phyloP scores from a whole-genome alignment of 2,113 vertebrate species.

The Gallinago media region DNA sequence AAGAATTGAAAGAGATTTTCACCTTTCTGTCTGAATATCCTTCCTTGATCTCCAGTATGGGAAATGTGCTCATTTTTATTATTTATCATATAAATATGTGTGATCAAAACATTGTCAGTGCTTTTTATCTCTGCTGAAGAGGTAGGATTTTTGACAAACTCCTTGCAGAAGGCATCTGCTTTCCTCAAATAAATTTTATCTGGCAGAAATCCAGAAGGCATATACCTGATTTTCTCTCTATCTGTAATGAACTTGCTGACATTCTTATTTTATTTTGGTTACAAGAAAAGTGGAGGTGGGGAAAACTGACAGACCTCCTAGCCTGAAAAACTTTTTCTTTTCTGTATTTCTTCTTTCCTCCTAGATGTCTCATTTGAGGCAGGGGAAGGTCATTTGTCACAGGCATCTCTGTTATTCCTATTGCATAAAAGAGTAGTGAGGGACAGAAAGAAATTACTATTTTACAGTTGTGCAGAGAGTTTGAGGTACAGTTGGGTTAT shows the following conservation, averaged over 20 bases:
- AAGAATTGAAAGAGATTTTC: conserved; percentile 17
- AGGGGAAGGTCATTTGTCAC: not conserved
- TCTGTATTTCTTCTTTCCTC: not conserved
- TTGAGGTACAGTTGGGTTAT: not conserved
- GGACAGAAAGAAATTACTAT: not conserved
- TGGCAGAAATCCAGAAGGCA: conserved; percentile 29
- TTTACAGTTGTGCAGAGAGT: not conserved
- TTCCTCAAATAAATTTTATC: not conserved
- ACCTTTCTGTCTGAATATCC: conserved; percentile 42
- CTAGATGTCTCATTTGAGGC: not conserved
- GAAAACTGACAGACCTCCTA: not conserved
- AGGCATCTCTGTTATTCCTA: not conserved
- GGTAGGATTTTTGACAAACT: conserved; percentile 33
- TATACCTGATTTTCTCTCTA: not conserved
- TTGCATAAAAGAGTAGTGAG: not conserved
- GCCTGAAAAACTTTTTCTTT: not conserved
- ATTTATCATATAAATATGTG: conserved; percentile 50
- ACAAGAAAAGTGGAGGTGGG: not conserved
- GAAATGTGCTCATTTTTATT: conserved; percentile 54
- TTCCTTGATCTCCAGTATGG: conserved; percentile 29
- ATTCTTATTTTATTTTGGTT: conserved; percentile 8
- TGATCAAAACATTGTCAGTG: conserved; percentile 54
- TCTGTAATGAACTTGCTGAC: conserved; percentile 35
- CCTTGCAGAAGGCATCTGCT: conserved; percentile 1
- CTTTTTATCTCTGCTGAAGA: conserved; percentile 51